phyloP scores from a whole-genome alignment of 30 jellyfish, hydroid and myxozoan species.

The Chrysaora quinquecirrha region DNA sequence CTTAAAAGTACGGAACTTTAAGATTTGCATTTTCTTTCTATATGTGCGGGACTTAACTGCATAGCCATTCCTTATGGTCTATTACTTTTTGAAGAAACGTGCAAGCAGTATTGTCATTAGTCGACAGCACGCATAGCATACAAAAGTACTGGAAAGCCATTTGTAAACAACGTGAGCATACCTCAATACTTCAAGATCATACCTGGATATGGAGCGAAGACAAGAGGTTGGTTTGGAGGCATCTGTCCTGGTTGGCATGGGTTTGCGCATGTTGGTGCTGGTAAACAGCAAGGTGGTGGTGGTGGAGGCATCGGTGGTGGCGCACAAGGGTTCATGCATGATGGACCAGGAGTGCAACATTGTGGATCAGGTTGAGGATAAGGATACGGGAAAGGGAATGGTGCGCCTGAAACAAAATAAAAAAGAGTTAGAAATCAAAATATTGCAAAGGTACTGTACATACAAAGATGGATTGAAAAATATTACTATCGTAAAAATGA shows the following conservation, averaged over 20 bases:
- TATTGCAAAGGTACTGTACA: neutral
- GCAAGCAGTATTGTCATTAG: too few species aligned
- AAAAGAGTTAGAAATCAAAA: neutral
- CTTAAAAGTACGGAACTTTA: too few species aligned
- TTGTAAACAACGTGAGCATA: too few species aligned
- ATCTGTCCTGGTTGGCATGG: slow-evolving; percentile 89
- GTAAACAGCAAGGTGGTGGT: slow-evolving; percentile 92
- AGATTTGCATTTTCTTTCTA: too few species aligned
- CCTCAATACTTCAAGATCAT: too few species aligned
- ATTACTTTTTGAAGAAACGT: too few species aligned
- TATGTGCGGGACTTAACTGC: too few species aligned
- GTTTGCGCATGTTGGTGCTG: slow-evolving; percentile 89
- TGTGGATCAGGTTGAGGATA: slow-evolving; percentile 70
- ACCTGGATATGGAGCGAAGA: slow-evolving; percentile 92
- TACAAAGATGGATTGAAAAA: neutral
- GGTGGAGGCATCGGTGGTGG: slow-evolving; percentile 82
- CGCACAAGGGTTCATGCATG: slow-evolving; percentile 90
- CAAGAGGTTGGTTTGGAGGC: slow-evolving; percentile 81
- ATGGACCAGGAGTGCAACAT: slow-evolving; percentile 90
- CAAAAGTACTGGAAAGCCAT: too few species aligned
- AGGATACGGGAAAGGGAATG: slow-evolving; percentile 82
- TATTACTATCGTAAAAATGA: too few species aligned
- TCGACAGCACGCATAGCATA: too few species aligned
- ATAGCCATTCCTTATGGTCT: too few species aligned
- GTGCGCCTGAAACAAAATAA: neutral